Evolutionary conservation across 2,797 vertebrate genomes (phyloP).

Genomic region (Myripristis jacobus): DNA sequence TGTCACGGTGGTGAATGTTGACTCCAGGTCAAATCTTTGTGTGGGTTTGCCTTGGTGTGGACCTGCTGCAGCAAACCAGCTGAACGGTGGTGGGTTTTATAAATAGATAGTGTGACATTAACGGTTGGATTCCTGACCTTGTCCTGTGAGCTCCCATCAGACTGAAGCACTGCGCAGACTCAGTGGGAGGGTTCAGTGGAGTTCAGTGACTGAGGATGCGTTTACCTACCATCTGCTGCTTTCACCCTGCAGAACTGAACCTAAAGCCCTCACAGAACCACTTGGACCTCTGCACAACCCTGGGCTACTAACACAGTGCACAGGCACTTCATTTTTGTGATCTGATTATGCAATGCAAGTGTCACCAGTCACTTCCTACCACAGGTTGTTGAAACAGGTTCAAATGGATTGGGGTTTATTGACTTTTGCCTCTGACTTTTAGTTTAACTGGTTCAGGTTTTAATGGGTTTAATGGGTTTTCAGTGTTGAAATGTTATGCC

Average conservation of each 20-base stretch:
- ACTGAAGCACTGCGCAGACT: conserved; percentile 45
- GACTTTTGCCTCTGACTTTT: no score
- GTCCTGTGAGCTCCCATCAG: conserved; percentile 13
- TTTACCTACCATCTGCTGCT: conserved; percentile 13
- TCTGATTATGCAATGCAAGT: not conserved
- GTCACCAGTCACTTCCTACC: not conserved
- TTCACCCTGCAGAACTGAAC: conserved; percentile 7
- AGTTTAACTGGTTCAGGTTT: no score
- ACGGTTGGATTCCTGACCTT: conserved; percentile 73
- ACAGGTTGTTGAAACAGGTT: no score
- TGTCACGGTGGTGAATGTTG: not conserved
- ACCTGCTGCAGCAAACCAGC: not conserved
- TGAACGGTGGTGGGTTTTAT: conserved; percentile 54
- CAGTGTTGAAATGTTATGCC: not conserved
- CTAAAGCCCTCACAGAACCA: not conserved
- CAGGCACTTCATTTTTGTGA: not conserved
- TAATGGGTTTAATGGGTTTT: not conserved
- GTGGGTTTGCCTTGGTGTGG: conserved; percentile 2
- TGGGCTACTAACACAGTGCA: not conserved
- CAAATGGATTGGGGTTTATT: no score
- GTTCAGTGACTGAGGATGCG: conserved; percentile 52
- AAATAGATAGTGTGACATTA: conserved; percentile 78
- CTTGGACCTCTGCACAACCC: not conserved
- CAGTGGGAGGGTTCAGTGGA: conserved; percentile 4
- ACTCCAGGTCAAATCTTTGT: not conserved